Conservation (phyloP, 2,888 invertebrate genomes). For the Suillia variegata region DNA sequence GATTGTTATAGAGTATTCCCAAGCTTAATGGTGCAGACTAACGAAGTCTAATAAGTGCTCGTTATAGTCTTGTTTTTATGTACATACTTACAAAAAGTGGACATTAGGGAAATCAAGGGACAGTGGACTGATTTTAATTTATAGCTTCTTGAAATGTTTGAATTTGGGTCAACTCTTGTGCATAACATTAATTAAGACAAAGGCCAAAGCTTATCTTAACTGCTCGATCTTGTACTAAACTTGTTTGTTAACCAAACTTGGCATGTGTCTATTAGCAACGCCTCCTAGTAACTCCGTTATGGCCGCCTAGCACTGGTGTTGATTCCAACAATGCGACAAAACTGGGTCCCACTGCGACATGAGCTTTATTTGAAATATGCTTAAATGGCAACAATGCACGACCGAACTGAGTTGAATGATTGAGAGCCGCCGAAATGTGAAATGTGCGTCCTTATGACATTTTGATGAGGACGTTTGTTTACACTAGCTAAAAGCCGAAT, state of each 20-base stretch:
- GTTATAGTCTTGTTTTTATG: too few relatives aligned
- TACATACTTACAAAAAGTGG: too few relatives aligned
- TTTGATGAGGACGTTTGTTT: constrained; percentile 54
- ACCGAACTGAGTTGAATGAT: not conserved
- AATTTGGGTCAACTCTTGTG: not conserved
- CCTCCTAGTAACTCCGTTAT: too few relatives aligned
- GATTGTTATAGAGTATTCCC: too few relatives aligned
- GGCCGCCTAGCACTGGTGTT: not conserved
- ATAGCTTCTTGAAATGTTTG: too few relatives aligned
- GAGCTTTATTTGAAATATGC: not conserved
- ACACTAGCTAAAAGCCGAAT: constrained; percentile 53
- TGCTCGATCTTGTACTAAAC: not conserved
- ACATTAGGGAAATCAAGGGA: too few relatives aligned
- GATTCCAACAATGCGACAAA: not conserved
- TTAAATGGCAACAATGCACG: constrained; percentile 2
- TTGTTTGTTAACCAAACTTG: not conserved
- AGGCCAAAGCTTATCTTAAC: not conserved
- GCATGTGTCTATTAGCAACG: not conserved
- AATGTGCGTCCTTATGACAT: constrained; percentile 52
- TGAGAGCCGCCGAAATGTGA: constrained; percentile 21
- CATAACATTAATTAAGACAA: not conserved
- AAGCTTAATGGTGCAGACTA: too few relatives aligned
- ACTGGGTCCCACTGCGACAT: not conserved
- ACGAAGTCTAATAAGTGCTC: too few relatives aligned
- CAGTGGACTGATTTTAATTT: too few relatives aligned